These are phyloP conservation scores for Lutjanus campechanus DNA, from an alignment of 2,797 vertebrate species.

Conservation along the genomic window DNA sequence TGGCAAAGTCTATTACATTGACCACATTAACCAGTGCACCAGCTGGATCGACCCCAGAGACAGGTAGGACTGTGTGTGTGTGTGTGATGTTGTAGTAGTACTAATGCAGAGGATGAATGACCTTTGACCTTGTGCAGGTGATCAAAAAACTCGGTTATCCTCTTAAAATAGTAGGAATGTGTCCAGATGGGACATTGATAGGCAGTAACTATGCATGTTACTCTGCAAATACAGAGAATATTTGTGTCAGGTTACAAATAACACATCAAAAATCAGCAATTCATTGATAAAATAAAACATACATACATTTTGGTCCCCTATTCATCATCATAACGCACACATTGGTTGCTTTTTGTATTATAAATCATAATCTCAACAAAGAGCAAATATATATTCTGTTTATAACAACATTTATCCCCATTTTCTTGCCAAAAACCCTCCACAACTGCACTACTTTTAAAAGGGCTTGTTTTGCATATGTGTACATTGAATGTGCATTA, in stretches of 20 bases:
- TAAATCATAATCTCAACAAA: neutral
- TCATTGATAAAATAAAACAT: too few relatives aligned
- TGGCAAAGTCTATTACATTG: constrained; percentile 96
- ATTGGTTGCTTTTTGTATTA: neutral
- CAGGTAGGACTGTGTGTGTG: constrained; percentile 84
- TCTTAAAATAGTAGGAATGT: neutral
- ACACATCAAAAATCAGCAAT: neutral
- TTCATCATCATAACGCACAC: neutral
- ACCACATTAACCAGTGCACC: constrained; percentile 93
- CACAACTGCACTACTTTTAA: too few relatives aligned
- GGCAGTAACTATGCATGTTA: too few relatives aligned
- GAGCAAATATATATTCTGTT: neutral
- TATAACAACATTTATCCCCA: too few relatives aligned
- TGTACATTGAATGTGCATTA: too few relatives aligned
- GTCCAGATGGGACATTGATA: neutral
- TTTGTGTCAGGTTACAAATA: neutral
- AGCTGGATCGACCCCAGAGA: constrained; percentile 98
- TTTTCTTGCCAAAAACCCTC: too few relatives aligned
- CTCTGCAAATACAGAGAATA: neutral
- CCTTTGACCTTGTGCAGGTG: constrained; percentile 34
- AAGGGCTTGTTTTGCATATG: too few relatives aligned
- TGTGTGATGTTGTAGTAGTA: neutral
- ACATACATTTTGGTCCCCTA: neutral
- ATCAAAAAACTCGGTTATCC: neutral
- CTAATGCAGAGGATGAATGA: neutral